These are phyloP conservation scores for Calephelis perditalis DNA, from an alignment of 2,888 invertebrate genomes.

Conservation along the genomic window DNA sequence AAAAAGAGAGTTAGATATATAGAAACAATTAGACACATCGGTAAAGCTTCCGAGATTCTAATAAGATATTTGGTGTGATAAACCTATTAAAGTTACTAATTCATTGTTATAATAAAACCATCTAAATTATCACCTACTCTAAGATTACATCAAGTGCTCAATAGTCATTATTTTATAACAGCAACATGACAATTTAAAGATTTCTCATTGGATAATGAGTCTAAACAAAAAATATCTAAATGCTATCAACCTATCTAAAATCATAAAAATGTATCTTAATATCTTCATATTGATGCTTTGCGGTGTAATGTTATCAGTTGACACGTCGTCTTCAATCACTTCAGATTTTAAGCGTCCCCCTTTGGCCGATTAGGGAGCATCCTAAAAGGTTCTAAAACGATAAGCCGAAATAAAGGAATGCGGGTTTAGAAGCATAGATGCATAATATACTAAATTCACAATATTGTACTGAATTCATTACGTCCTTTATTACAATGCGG, in stretches of 20 bases:
- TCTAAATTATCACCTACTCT: no score
- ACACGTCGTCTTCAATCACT: constrained; percentile 59
- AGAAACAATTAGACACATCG: no score
- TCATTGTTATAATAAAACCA: no score
- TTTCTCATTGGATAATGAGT: no score
- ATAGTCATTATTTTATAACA: no score
- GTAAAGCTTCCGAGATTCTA: no score
- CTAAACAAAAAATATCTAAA: constrained; percentile 8
- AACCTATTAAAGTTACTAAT: no score
- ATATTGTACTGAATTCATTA: constrained; percentile 30
- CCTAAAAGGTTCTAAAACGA: constrained; percentile 71
- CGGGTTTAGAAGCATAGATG: constrained; percentile 64
- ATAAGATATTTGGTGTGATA: no score
- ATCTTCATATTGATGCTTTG: constrained; percentile 16
- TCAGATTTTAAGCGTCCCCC: constrained; percentile 64
- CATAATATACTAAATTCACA: constrained; percentile 46
- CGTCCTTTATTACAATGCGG: constrained; percentile 28
- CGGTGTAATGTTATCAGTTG: constrained; percentile 62
- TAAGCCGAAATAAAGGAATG: constrained; percentile 70
- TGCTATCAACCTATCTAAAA: constrained; percentile 7
- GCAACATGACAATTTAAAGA: no score
- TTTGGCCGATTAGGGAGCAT: constrained; percentile 70
- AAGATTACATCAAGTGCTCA: no score
- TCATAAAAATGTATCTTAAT: constrained; percentile 10
- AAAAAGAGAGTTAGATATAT: no score